Conservation (phyloP, 64 coral and sea anemone species). For the Pocillopora verrucosa region DNA sequence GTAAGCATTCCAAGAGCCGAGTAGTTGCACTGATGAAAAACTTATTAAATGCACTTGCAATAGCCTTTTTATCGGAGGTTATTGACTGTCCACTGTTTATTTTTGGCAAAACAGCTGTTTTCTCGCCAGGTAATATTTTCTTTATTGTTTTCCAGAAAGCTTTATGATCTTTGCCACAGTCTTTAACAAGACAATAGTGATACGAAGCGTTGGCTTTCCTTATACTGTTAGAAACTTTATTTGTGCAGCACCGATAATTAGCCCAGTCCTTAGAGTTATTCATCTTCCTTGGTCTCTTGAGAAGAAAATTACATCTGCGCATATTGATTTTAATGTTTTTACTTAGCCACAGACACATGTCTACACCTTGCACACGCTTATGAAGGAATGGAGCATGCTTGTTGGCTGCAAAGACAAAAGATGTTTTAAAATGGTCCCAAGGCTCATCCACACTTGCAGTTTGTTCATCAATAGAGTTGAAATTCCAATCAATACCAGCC, state of each 20-base stretch:
- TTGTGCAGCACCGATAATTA: constrained; percentile 11
- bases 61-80: no score
- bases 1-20: not conserved
- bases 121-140: constrained; percentile 57
- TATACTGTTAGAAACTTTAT: not conserved
- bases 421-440: no score
- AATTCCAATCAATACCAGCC: no score
- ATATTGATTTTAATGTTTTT: constrained; percentile 3
- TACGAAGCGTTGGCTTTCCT: not conserved
- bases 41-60: no score
- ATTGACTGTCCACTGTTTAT: no score
- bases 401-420: no score
- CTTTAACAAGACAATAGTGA: constrained; percentile 22
- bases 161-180: constrained; percentile 12
- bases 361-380: not conserved
- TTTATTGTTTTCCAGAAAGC: constrained; percentile 57
- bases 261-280: constrained; percentile 24
- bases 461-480: no score
- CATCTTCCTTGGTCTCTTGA: constrained; percentile 19
- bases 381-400: no score
- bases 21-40: constrained; percentile 25
- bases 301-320: constrained; percentile 4
- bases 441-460: no score
- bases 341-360: constrained; percentile 2
- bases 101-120: constrained; percentile 18